Base-by-base conservation (phyloP, 2,797 vertebrate genomes). In the Geotrypetes seraphini region DNA sequence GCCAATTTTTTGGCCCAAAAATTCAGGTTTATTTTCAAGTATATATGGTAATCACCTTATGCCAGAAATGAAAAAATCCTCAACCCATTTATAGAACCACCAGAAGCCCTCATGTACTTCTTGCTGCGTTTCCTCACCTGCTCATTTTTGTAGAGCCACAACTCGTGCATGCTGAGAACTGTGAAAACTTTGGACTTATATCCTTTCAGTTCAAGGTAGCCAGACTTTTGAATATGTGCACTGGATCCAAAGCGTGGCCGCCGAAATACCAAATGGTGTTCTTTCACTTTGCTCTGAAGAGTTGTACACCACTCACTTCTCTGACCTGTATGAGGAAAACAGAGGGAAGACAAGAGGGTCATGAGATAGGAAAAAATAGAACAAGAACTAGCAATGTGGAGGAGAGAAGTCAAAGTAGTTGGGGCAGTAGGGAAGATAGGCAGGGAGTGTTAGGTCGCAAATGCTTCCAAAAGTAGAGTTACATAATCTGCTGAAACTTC, bases 91-190 rank as follows among this genome's bases (percentile, higher is more conserved):
- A n/a, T n/a, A n/a, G n/a, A n/a, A n/a, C n/a, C n/a, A n/a, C n/a
- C n/a, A n/a, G n/a, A n/a, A n/a, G n/a, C n/a, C n/a, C n/a, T n/a
- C n/a, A n/a, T n/a, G n/a, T n/a, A n/a, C n/a, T n/a, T 8, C 14
- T 9, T 12, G 7, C 20, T 16, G 17, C 16, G 8, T 9, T n/a
- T 13, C 30, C 66, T 5, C 61, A 97, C 95, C 91, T 96, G 93
- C 25, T 98, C 89, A 1, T 75, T 97, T 77, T 98, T 97, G 78
- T 96, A 86, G 10, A 97, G 60, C 66, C 93, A 96, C 70, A 96
- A 79, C 69, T 92, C 85, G 2, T 93, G 89, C 0, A 83, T 83
- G 56, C 63, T 85, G 63, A 97, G 80, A 44, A 85, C 85, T 4
- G 81, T 73, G 1, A 92, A 93, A 12, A 97, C 76, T 61, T 85